Evolutionary conservation across 1,140 invertebrate genomes (phyloP).

Genomic region (Palaemon carinicauda): DNA sequence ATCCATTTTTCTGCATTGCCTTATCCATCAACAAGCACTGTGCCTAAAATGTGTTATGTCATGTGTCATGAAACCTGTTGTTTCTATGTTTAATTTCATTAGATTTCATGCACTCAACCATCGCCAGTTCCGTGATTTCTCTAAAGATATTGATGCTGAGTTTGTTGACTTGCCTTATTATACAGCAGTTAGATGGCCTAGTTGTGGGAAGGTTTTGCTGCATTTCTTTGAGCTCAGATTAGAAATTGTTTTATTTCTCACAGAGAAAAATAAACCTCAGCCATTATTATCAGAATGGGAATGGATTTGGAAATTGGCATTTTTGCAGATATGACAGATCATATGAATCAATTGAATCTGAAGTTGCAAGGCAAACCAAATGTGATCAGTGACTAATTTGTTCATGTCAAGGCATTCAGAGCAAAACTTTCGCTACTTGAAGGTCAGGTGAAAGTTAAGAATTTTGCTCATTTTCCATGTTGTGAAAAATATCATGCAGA

Average conservation of each 20-base stretch:
- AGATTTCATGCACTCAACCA: background rate
- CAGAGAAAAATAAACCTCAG: conserved; percentile 5
- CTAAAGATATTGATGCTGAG: background rate
- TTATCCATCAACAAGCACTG: background rate
- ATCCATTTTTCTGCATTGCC: too few species aligned
- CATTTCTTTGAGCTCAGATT: background rate
- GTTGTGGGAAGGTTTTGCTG: background rate
- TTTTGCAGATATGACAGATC: too few species aligned
- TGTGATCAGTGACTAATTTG: too few species aligned
- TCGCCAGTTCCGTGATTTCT: background rate
- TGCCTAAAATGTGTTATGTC: background rate
- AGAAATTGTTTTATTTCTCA: conserved; percentile 25
- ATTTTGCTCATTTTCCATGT: too few species aligned
- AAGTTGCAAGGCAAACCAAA: too few species aligned
- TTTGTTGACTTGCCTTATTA: background rate
- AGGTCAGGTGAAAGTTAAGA: too few species aligned
- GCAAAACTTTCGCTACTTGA: too few species aligned
- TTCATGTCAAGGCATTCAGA: too few species aligned
- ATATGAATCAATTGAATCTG: too few species aligned
- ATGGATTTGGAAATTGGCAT: conserved; percentile 34
- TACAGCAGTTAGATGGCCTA: too few species aligned
- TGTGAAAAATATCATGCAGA: too few species aligned
- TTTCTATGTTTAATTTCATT: background rate
- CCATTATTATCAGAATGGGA: conserved; percentile 28
- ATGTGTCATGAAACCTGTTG: background rate